phyloP scores from a whole-genome alignment of 1,140 invertebrate species.

The Lepidurus packardi region DNA sequence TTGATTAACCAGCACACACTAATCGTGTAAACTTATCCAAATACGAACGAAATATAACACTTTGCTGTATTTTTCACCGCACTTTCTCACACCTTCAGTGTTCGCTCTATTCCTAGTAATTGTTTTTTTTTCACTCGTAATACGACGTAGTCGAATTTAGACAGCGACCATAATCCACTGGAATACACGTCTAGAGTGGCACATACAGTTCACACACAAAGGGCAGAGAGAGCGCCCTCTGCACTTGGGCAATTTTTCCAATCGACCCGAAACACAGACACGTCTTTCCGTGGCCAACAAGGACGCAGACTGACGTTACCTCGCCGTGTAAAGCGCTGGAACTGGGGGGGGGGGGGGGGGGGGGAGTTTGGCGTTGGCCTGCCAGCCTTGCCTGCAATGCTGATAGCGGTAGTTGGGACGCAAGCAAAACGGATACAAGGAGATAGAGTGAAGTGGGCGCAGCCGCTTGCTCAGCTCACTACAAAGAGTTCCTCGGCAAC shows the following conservation, averaged over 20 bases:
- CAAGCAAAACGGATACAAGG: slow-evolving; percentile 18
- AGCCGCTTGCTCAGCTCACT: not conserved
- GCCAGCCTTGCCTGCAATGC: slow-evolving; percentile 20
- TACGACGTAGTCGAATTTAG: not conserved
- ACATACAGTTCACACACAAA: not conserved
- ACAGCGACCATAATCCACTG: not conserved
- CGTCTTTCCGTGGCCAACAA: slow-evolving; percentile 12
- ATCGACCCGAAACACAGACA: not conserved
- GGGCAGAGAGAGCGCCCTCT: not conserved
- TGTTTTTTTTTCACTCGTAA: not conserved
- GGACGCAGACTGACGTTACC: slow-evolving; percentile 20
- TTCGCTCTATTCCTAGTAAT: not conserved
- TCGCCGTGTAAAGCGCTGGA: slow-evolving; percentile 1
- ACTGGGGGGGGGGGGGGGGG: slow-evolving; percentile 12
- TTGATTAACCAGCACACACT: not conserved
- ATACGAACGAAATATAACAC: not conserved
- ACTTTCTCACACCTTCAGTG: not conserved
- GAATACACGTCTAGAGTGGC: not conserved
- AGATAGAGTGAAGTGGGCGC: slow-evolving; percentile 16
- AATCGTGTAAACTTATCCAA: not conserved
- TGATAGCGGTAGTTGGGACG: slow-evolving; percentile 20
- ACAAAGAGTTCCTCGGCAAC: slow-evolving; percentile 3
- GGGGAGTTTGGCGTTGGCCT: not conserved
- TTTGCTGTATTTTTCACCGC: not conserved
- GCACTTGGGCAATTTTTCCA: slow-evolving; percentile 3